A percentile compares a stretch with the other conserved stretches of the same genome.
Conservation (phyloP, 2,797 vertebrate species). For the Falco columbarius region DNA sequence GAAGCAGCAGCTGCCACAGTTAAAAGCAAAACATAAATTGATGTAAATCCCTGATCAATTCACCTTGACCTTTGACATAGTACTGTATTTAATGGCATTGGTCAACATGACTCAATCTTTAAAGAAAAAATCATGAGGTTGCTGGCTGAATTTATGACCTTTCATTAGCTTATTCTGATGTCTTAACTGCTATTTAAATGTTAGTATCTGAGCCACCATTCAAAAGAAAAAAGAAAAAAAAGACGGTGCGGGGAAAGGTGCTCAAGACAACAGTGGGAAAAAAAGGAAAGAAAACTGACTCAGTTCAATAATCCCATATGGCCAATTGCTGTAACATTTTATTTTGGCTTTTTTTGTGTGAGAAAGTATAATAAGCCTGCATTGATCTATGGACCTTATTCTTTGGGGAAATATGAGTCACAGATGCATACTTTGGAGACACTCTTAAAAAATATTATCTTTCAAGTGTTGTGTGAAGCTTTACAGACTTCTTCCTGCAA, state of each 20-base stretch:
- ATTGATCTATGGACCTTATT: slow-evolving; percentile 66
- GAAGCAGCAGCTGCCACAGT: background rate
- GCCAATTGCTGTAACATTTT: slow-evolving; percentile 15
- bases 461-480: slow-evolving; percentile 68
- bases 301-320: slow-evolving; percentile 21
- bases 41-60: background rate
- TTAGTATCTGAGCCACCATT: background rate
- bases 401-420: slow-evolving; percentile 64
- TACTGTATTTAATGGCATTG: background rate
- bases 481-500: slow-evolving; percentile 58
- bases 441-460: slow-evolving; percentile 68
- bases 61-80: background rate
- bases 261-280: slow-evolving; percentile 11
- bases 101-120: background rate
- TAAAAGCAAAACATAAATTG: slow-evolving; percentile 9
- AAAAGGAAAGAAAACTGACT: background rate
- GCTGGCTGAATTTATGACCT: slow-evolving; percentile 3
- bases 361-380: slow-evolving; percentile 49
- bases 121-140: background rate
- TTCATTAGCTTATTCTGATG: background rate
- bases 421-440: slow-evolving; percentile 58
- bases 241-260: background rate
- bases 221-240: background rate
- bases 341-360: slow-evolving; percentile 34
- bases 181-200: slow-evolving; percentile 41